phyloP scores from a whole-genome alignment of 2,113 vertebrate species.

The Prochilodus magdalenae region DNA sequence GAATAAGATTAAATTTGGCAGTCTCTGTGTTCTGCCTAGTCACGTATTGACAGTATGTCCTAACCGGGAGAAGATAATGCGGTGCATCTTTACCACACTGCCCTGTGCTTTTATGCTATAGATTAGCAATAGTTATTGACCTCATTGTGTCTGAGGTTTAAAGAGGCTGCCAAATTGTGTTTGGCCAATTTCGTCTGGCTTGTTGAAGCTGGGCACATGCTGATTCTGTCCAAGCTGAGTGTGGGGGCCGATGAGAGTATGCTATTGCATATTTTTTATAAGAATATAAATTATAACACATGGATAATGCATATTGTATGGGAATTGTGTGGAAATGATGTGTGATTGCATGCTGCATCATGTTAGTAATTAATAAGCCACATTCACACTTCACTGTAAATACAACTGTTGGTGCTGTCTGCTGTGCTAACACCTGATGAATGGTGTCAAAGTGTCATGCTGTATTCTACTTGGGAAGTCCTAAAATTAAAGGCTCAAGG shows the following conservation, averaged over 20 bases:
- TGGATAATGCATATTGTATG: too few relatives aligned
- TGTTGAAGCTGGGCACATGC: not conserved
- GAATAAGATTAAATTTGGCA: conserved; percentile 6
- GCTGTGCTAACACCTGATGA: too few relatives aligned
- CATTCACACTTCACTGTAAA: too few relatives aligned
- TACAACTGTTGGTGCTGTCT: too few relatives aligned
- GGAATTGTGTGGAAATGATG: too few relatives aligned
- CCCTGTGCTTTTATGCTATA: not conserved
- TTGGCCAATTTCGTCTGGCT: not conserved
- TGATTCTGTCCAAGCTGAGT: too few relatives aligned
- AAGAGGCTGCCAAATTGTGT: not conserved
- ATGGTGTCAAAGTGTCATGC: too few relatives aligned
- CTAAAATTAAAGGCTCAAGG: too few relatives aligned
- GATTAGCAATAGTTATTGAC: not conserved
- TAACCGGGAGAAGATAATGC: not conserved
- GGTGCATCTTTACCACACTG: not conserved
- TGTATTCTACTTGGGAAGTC: too few relatives aligned
- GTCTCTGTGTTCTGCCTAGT: not conserved
- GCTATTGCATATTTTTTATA: not conserved
- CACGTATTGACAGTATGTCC: not conserved
- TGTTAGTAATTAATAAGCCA: not conserved
- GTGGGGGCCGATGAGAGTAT: too few relatives aligned
- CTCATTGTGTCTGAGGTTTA: not conserved
- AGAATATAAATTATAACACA: too few relatives aligned
- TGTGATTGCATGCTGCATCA: not conserved